Conservation (phyloP, 2,888 invertebrate species). For the Amphimallon solstitiale region DNA sequence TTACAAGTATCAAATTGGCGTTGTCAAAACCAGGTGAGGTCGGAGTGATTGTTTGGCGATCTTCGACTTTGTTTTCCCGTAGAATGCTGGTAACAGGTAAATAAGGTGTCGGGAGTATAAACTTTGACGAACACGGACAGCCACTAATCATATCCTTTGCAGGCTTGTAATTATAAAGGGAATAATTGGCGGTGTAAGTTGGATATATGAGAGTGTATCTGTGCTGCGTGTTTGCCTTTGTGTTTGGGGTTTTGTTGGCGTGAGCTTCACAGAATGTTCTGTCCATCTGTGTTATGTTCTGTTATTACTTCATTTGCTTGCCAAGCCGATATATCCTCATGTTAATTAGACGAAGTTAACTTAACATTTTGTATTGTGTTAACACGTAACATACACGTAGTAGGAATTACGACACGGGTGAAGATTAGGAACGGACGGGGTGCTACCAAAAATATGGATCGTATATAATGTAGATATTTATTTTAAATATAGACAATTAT, state of each 20-base stretch:
- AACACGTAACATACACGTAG: too few relatives aligned
- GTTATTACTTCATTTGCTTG: slow-evolving; percentile 24
- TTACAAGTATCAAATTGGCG: slow-evolving; percentile 55
- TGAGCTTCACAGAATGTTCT: slow-evolving; percentile 51
- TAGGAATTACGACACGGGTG: too few relatives aligned
- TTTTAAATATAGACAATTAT: too few relatives aligned
- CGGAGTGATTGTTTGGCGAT: slow-evolving; percentile 54
- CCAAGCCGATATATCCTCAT: not conserved
- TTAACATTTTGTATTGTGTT: too few relatives aligned
- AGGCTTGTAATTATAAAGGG: slow-evolving; percentile 58
- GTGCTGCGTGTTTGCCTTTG: slow-evolving; percentile 59
- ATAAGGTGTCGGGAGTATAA: slow-evolving; percentile 11
- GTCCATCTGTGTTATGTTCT: slow-evolving; percentile 50
- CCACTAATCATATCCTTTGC: slow-evolving; percentile 56
- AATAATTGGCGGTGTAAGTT: slow-evolving; percentile 52
- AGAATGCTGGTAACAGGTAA: not conserved
- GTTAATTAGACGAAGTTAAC: slow-evolving; percentile 8
- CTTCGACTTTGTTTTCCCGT: slow-evolving; percentile 45
- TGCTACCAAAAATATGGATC: too few relatives aligned
- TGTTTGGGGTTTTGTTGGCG: slow-evolving; percentile 54
- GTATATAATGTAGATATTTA: too few relatives aligned
- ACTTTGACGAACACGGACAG: slow-evolving; percentile 56
- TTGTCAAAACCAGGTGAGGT: slow-evolving; percentile 43
- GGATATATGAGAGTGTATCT: not conserved
- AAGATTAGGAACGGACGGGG: too few relatives aligned